Evolutionary conservation across 2,113 vertebrate genomes (phyloP).

Genomic region (Paracanthobrama guichenoti): DNA sequence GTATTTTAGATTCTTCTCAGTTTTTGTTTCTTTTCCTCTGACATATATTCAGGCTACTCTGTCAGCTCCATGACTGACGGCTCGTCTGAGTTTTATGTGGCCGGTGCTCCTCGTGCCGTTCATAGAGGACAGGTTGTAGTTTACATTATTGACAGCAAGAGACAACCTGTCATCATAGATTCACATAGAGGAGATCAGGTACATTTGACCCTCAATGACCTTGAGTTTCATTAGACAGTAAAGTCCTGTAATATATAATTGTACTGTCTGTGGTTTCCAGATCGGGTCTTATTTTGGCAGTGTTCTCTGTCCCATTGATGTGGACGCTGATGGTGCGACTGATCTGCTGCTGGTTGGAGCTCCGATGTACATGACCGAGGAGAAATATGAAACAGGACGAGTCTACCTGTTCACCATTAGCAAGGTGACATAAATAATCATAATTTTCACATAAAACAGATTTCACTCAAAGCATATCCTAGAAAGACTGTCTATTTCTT

Average conservation of each 20-base stretch:
- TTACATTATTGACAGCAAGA: constrained; percentile 68
- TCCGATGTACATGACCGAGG: constrained; percentile 85
- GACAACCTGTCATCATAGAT: constrained; percentile 70
- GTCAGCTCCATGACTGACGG: constrained; percentile 76
- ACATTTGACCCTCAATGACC: neutral
- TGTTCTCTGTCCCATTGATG: constrained; percentile 82
- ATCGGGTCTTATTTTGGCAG: constrained; percentile 90
- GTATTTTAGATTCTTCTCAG: neutral
- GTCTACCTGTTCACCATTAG: constrained; percentile 82
- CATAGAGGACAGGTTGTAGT: constrained; percentile 84
- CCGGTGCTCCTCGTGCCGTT: constrained; percentile 84
- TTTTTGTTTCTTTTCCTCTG: neutral
- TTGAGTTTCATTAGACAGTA: neutral
- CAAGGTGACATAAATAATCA: constrained; percentile 69
- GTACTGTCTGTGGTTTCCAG: constrained; percentile 60
- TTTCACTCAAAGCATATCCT: neutral
- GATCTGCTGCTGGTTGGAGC: constrained; percentile 85
- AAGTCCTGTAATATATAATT: neutral
- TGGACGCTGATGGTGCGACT: constrained; percentile 78
- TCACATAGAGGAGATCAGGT: constrained; percentile 82
- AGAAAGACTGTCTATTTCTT: neutral
- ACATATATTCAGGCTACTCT: constrained; percentile 78
- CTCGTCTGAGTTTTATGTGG: constrained; percentile 75
- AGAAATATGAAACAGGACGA: constrained; percentile 84
- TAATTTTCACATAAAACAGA: neutral